phyloP scores from a whole-genome alignment of 2,797 vertebrate species.

The Microhierax caerulescens region DNA sequence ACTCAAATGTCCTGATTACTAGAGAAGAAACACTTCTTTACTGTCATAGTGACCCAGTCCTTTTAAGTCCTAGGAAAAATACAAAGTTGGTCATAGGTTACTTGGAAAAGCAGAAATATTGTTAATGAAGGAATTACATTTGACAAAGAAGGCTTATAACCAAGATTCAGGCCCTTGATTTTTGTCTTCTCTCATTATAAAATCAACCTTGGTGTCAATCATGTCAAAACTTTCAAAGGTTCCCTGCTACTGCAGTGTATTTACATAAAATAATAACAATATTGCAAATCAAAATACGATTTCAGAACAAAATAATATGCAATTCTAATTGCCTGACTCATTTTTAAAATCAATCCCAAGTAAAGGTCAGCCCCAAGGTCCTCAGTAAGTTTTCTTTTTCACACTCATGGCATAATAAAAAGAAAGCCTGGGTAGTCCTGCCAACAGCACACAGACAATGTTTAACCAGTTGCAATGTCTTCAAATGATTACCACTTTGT shows the following conservation, averaged over 20 bases:
- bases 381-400: background rate
- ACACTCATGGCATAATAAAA: background rate
- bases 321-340: conserved; percentile 13
- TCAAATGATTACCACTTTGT: background rate
- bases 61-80: background rate
- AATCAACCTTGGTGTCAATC: conserved; percentile 8
- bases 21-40: background rate
- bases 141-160: background rate
- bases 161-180: background rate
- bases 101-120: conserved; percentile 13
- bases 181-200: conserved; percentile 20
- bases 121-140: background rate
- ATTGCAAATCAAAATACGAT: conserved; percentile 12
- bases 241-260: background rate
- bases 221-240: conserved; percentile 9
- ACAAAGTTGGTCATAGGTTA: background rate
- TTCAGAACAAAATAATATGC: conserved; percentile 11
- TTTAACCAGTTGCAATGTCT: background rate
- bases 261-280: conserved; percentile 53
- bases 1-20: background rate
- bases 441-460: background rate
- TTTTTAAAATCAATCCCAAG: conserved; percentile 8
- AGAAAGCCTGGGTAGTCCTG: background rate
- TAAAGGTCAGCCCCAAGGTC: background rate
- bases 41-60: background rate